Conservation (phyloP, 2,113 vertebrate genomes). For the Equus quagga region DNA sequence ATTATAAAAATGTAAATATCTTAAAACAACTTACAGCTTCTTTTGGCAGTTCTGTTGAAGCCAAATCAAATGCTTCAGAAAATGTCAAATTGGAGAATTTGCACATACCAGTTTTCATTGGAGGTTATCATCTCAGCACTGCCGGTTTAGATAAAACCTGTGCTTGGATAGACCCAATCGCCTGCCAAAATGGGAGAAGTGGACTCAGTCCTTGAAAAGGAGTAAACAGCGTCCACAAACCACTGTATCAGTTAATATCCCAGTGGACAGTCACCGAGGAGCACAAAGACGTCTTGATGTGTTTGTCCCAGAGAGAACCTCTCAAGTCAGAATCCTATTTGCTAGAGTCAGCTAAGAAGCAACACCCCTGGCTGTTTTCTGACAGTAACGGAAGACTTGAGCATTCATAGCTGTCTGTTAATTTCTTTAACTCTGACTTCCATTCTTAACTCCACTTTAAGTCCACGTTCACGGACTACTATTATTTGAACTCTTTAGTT, state of each 20-base stretch:
- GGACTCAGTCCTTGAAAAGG: background rate
- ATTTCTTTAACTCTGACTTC: background rate
- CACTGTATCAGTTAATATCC: background rate
- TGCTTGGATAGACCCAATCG: background rate
- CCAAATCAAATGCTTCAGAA: background rate
- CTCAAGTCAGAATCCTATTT: background rate
- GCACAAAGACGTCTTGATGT: background rate
- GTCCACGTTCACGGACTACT: background rate
- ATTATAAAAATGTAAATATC: slow-evolving; percentile 24
- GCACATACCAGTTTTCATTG: slow-evolving; percentile 50
- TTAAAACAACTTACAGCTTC: slow-evolving; percentile 17
- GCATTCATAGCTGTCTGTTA: background rate
- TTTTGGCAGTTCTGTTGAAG: slow-evolving; percentile 57
- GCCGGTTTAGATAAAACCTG: background rate
- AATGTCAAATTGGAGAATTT: slow-evolving; percentile 48
- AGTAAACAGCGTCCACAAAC: background rate
- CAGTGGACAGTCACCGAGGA: no score
- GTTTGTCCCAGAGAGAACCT: background rate
- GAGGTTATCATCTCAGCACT: background rate
- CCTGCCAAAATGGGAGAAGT: background rate
- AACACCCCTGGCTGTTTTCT: background rate
- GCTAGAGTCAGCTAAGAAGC: background rate
- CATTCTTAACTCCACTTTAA: background rate
- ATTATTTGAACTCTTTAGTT: background rate
- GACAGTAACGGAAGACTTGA: background rate